A percentile compares a stretch with the other conserved stretches of the same genome.
These are phyloP conservation scores for Yponomeuta plumbellus DNA, from an alignment of 2,888 invertebrate genomes.

Conservation along the genomic window DNA sequence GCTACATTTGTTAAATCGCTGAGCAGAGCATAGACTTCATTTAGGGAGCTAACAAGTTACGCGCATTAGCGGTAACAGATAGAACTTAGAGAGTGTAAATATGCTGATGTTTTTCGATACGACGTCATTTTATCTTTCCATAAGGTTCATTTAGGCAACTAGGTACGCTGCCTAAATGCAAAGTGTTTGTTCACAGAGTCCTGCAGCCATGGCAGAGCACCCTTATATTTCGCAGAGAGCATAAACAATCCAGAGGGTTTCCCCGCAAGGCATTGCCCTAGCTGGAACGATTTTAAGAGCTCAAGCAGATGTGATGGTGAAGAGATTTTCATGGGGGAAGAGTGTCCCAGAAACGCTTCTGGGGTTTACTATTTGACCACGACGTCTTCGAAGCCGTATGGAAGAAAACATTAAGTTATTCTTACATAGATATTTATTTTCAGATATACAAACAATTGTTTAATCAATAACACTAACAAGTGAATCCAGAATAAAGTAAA, in stretches of 20 bases:
- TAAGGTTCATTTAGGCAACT: no score
- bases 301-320: constrained; percentile 33
- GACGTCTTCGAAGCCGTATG: constrained; percentile 68
- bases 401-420: constrained; percentile 29
- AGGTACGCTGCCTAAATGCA: not conserved
- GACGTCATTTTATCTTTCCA: not conserved
- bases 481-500: no score
- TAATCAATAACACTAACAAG: no score
- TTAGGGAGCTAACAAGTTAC: no score
- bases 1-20: no score
- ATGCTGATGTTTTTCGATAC: not conserved
- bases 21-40: no score
- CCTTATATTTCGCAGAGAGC: constrained; percentile 78
- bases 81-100: no score
- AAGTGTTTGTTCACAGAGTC: constrained; percentile 55
- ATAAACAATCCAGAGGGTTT: constrained; percentile 71
- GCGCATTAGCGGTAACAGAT: no score
- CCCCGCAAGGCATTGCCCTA: constrained; percentile 68
- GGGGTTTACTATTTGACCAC: constrained; percentile 79
- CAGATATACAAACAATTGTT: no score
- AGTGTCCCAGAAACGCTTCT: constrained; percentile 37
- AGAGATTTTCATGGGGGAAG: constrained; percentile 74
- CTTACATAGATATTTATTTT: not conserved
- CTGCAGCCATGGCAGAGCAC: constrained; percentile 81
- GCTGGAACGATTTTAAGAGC: constrained; percentile 48